Base-by-base conservation (phyloP, 2,113 vertebrate genomes). In the Macrotis lagotis region DNA sequence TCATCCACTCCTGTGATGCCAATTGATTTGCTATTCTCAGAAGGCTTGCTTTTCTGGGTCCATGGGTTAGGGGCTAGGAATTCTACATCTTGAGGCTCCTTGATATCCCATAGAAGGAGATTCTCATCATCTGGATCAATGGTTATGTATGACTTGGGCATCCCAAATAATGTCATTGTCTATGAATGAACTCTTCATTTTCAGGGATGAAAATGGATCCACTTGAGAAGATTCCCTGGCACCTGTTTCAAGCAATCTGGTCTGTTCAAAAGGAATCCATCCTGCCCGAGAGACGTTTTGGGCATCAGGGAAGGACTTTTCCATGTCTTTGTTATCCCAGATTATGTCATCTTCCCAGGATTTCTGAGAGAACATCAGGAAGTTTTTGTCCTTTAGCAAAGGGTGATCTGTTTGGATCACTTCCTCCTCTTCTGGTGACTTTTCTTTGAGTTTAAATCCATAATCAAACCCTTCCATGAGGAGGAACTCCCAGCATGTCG, bases 91-190 rank as follows among this genome's bases (percentile, higher is more conserved):
- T 99, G 99, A 96, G 99, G 99, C 97, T 99, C 99, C 98, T 99
- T 99, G 26, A 83, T 8, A 44, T 44, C 66, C 44, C 22, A 99
- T 11, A 99, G 97, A 97, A 99, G 99, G 92, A 99, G 99, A 96
- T 99, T 99, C 97, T 99, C 99, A 97, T 99, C 99, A 3, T 99
- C 99, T 53, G 99, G 99, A 96, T 99, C 99, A 47, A 99, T 98
- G 0, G 99, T 99, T 25, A 53, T 99, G 98, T 99, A 99, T 99
- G 51, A 99, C 99, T 97, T 99, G 99, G 96, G 99, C 99, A 95
- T 99, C 99, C 99, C 99, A 99, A 97, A 99, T 99, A 49, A 99
- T 99, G 96, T 99, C 99, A 99, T 50, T 99, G 99, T n/a, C 99
- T 99, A 11, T 99, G 99, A 0, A 99, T 99, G 12, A 99, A 97